Percentiles rank a stretch among this genome's conserved stretches.
Evolutionary conservation across 1,140 invertebrate species (phyloP).

Genomic region (Monochamus saltuarius): DNA sequence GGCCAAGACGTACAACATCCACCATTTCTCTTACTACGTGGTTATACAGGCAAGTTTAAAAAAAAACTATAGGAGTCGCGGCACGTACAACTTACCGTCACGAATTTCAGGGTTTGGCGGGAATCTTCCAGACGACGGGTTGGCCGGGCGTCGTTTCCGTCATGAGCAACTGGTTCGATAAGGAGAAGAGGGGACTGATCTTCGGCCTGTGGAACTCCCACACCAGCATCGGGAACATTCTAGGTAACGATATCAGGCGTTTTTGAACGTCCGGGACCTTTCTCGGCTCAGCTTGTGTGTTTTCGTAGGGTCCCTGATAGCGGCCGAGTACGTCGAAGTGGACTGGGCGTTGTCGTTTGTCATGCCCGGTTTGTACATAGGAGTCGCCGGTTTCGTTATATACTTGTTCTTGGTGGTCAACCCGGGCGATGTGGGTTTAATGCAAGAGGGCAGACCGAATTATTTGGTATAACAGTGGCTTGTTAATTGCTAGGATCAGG

Average conservation of each 20-base stretch:
- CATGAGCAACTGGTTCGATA: conserved; percentile 95
- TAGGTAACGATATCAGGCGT: conserved; percentile 59
- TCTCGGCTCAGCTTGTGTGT: background rate
- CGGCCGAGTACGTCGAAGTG: conserved; percentile 78
- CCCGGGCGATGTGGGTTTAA: conserved; percentile 69
- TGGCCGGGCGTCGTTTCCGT: conserved; percentile 93
- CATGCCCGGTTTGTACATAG: conserved; percentile 87
- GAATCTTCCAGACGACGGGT: conserved; percentile 84
- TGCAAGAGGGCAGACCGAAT: no score
- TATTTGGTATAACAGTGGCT: no score
- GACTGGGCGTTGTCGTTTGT: conserved; percentile 94
- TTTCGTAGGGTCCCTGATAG: conserved; percentile 67
- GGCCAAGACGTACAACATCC: conserved; percentile 79
- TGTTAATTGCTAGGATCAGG: background rate
- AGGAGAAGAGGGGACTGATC: conserved; percentile 85
- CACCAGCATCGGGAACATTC: conserved; percentile 92
- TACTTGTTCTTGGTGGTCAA: conserved; percentile 85
- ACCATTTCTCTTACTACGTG: conserved; percentile 84
- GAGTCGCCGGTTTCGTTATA: conserved; percentile 70
- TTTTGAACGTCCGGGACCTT: background rate
- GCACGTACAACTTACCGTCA: background rate
- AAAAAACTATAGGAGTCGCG: background rate
- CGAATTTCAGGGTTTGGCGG: conserved; percentile 67
- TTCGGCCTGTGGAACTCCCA: conserved; percentile 98
- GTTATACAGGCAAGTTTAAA: conserved; percentile 70